Evolutionary conservation across 2,113 vertebrate species (phyloP).

Genomic region (Nymphicus hollandicus): DNA sequence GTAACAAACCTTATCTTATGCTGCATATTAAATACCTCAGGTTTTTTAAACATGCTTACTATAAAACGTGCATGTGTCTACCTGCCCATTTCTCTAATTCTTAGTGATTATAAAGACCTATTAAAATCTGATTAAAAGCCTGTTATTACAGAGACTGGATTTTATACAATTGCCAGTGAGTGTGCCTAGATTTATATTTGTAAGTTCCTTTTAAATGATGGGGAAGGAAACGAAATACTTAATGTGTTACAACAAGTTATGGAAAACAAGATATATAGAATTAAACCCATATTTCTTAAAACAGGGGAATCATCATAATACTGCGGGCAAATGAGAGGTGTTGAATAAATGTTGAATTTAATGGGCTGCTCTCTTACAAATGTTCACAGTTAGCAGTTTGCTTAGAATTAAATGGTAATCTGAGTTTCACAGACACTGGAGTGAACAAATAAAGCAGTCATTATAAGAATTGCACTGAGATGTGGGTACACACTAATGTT

Average conservation of each 20-base stretch:
- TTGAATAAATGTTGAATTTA: background rate
- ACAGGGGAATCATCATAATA: background rate
- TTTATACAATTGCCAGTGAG: background rate
- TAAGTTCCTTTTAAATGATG: background rate
- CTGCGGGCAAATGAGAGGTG: background rate
- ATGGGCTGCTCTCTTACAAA: background rate
- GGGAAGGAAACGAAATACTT: background rate
- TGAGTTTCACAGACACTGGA: background rate
- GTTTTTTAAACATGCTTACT: background rate
- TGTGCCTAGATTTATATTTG: background rate
- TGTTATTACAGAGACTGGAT: background rate
- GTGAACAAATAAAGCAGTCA: background rate
- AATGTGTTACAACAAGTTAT: background rate
- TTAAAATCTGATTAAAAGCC: background rate
- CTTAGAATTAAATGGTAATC: conserved; percentile 5
- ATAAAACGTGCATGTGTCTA: background rate
- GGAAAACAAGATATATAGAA: background rate
- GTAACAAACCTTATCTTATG: background rate
- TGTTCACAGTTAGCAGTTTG: background rate
- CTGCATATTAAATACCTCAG: background rate
- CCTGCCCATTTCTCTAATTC: background rate
- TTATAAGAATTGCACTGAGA: background rate
- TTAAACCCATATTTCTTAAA: background rate
- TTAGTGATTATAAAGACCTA: background rate
- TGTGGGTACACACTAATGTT: background rate